phyloP scores from a whole-genome alignment of 1,140 invertebrate species.

The Hypothenemus hampei region DNA sequence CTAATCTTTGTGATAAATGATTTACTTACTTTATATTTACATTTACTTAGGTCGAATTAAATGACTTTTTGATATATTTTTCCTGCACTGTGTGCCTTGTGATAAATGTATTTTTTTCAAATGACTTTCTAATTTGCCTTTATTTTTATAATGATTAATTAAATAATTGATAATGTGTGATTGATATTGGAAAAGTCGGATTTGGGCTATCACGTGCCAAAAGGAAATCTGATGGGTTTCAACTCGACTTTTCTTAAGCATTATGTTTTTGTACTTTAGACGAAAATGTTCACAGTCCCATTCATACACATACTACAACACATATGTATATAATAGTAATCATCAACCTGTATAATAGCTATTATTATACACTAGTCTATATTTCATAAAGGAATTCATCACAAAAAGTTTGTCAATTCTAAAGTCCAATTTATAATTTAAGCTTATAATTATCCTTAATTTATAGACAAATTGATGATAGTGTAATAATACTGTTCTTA shows the following conservation, averaged over 20 bases:
- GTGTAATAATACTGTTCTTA: conserved; percentile 26
- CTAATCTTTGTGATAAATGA: conserved; percentile 22
- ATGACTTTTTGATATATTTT: conserved; percentile 27
- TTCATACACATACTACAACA: neutral
- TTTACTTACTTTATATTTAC: no score
- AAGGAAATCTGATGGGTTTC: no score
- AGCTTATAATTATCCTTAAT: conserved; percentile 24
- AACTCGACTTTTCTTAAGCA: no score
- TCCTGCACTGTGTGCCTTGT: conserved; percentile 32
- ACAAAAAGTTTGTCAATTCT: conserved; percentile 27
- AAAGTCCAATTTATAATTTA: conserved; percentile 29
- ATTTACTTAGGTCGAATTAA: conserved; percentile 23
- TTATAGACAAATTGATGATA: conserved; percentile 27
- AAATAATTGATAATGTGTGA: neutral
- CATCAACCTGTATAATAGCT: conserved; percentile 1
- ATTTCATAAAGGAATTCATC: conserved; percentile 26
- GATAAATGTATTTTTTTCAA: conserved; percentile 33
- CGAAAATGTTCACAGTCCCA: conserved; percentile 1
- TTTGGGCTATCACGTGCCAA: no score
- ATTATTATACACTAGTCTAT: conserved; percentile 23
- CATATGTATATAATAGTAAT: neutral
- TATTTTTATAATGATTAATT: conserved; percentile 12
- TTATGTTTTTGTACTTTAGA: no score
- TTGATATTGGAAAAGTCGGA: conserved; percentile 16
- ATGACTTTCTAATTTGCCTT: conserved; percentile 4